Evolutionary conservation across 2,797 vertebrate species (phyloP), one percentile per base, ranked within the genome.

Genomic region (Muscicapa comitata): DNA sequence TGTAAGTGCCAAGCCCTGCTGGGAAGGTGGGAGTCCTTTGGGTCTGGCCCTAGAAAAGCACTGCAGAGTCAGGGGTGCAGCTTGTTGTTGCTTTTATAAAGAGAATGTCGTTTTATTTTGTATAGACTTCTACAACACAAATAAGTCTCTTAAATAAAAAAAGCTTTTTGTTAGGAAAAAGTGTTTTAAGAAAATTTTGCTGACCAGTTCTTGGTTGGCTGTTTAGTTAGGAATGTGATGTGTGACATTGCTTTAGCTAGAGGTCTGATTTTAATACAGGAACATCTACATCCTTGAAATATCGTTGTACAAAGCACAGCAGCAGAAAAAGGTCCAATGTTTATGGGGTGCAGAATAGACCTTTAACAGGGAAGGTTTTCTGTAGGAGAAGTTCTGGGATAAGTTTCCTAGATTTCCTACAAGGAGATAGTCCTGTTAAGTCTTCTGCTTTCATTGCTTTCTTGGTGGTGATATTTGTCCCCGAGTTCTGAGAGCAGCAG

Each of bases 1-100:
- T 17, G 99, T 99, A 96, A 97, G 99, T 97, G 14, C 58, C 53
- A 24, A 53, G 21, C 29, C 20, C 77, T 37, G 33, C 81, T 3
- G 11, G 65, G 25, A n/a, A 24, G 35, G 62, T 9, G 58, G 4
- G 31, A n/a, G 21, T 24, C 62, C 94, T 47, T 23, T 2, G 0
- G 23, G 26, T 2, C 74, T 65, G 53, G 2, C 26, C 62, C 74
- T 26, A 11, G 74, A 47, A 26, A 33, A 42, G 53, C 11, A 0
- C 1, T 18, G 37, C 50, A 26, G 61, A 12, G 16, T 17, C 58
- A 13, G 45, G 55, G 14, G 5, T 25, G 45, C 7, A 59, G 72
- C 62, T 78, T 9, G 0, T 5, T 6, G 10, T 23, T 66, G 47
- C 58, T 82, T 65, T 61, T 40, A 4, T 1, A 31, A 37, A 62